Evolutionary conservation across 1,140 invertebrate species (phyloP).

Genomic region (Maniola jurtina): DNA sequence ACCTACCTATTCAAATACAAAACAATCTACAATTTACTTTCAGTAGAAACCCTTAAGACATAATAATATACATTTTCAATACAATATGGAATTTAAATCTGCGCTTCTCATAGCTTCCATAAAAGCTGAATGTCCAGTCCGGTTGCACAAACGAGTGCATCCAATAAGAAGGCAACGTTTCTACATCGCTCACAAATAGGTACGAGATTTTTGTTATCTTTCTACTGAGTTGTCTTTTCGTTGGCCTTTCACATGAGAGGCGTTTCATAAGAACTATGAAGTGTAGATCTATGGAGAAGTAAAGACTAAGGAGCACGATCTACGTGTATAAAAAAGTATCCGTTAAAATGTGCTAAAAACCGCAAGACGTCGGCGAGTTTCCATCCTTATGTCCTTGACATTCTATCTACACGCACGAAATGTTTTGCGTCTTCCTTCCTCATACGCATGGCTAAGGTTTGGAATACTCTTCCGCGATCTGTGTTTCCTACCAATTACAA

Average conservation of each 20-base stretch:
- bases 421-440: too few relatives aligned
- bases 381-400: too few relatives aligned
- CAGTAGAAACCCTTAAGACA: background rate
- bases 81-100: conserved; percentile 30
- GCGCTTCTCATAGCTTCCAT: conserved; percentile 16
- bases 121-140: conserved; percentile 24
- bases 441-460: too few relatives aligned
- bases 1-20: background rate
- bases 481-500: too few relatives aligned
- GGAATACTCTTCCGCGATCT: too few relatives aligned
- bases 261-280: too few relatives aligned
- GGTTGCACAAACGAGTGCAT: conserved; percentile 18
- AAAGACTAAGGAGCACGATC: too few relatives aligned
- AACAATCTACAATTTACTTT: background rate
- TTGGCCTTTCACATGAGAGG: background rate
- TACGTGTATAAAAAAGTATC: too few relatives aligned
- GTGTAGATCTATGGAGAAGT: too few relatives aligned
- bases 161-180: conserved; percentile 5
- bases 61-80: conserved; percentile 26
- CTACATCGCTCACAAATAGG: conserved; percentile 12
- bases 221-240: conserved; percentile 1
- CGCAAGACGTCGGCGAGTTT: too few relatives aligned
- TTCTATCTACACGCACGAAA: too few relatives aligned
- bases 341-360: too few relatives aligned
- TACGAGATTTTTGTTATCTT: conserved; percentile 10